A percentile compares a stretch with the other conserved stretches of the same genome.
Evolutionary conservation across 1,140 invertebrate species (phyloP).

Genomic region (Drosophila triauraria): DNA sequence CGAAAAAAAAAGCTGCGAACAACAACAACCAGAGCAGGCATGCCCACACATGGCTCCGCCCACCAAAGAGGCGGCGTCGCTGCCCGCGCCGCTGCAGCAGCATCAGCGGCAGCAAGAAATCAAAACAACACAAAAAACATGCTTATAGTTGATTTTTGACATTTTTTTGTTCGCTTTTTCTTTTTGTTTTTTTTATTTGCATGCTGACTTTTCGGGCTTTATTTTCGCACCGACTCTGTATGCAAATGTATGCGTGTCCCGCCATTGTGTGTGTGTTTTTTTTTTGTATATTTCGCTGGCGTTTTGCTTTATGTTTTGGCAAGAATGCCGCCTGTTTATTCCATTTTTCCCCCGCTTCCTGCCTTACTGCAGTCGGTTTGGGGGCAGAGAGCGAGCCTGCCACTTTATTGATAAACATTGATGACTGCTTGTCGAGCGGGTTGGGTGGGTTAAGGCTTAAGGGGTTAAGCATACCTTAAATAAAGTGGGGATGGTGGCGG

Average conservation of each 20-base stretch:
- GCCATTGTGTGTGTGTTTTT: slow-evolving; percentile 16
- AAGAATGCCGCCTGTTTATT: slow-evolving; percentile 14
- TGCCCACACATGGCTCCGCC: slow-evolving; percentile 77
- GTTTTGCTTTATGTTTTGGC: slow-evolving; percentile 47
- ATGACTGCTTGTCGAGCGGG: slow-evolving; percentile 11
- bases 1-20: slow-evolving; percentile 11
- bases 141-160: slow-evolving; percentile 80
- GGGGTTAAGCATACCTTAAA: slow-evolving; percentile 49
- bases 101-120: slow-evolving; percentile 47
- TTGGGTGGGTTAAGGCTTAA: slow-evolving; percentile 1
- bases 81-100: slow-evolving; percentile 22
- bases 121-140: slow-evolving; percentile 33
- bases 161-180: slow-evolving; percentile 43
- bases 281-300: no score
- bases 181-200: slow-evolving; percentile 1
- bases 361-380: slow-evolving; percentile 46
- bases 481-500: background rate
- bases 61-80: slow-evolving; percentile 50
- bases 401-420: slow-evolving; percentile 80
- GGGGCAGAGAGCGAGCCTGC: slow-evolving; percentile 46
- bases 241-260: slow-evolving; percentile 27
- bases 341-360: slow-evolving; percentile 34
- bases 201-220: slow-evolving; percentile 67
- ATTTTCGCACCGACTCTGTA: slow-evolving; percentile 50
- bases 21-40: slow-evolving; percentile 29